Conservation (phyloP, 2,113 vertebrate species). For the Oxyruncus cristatus region DNA sequence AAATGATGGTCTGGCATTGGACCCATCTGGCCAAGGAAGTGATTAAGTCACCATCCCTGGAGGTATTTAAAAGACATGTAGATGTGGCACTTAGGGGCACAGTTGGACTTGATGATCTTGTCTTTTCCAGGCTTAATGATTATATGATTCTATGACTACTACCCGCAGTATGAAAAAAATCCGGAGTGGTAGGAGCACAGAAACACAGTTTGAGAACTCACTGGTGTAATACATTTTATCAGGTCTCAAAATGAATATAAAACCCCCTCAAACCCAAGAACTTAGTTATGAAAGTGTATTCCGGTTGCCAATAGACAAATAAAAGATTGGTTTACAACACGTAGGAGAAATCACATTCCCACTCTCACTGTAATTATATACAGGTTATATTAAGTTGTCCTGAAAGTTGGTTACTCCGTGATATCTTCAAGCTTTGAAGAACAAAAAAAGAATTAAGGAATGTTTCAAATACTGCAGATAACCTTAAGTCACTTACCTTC, state of each 20-base stretch:
- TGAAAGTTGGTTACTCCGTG: background rate
- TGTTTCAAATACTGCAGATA: background rate
- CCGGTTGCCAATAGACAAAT: background rate
- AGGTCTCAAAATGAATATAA: background rate
- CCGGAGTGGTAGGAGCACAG: background rate
- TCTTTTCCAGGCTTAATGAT: background rate
- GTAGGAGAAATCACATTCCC: background rate
- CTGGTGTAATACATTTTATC: background rate
- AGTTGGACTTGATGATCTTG: background rate
- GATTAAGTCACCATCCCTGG: background rate
- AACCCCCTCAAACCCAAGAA: background rate
- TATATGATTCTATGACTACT: background rate
- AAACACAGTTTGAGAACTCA: background rate
- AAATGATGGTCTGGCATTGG: background rate
- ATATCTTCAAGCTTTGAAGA: background rate
- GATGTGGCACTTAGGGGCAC: background rate
- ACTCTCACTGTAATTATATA: background rate
- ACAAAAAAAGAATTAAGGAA: background rate
- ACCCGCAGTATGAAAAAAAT: background rate
- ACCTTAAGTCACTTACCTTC: background rate
- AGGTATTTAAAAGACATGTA: accelerated
- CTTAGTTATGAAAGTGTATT: background rate
- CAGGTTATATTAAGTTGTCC: background rate
- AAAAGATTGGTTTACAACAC: background rate
- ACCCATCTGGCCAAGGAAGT: background rate